These are phyloP conservation scores for Cordylochernes scorpioides DNA, from an alignment of 2,888 invertebrate species.

Conservation along the genomic window DNA sequence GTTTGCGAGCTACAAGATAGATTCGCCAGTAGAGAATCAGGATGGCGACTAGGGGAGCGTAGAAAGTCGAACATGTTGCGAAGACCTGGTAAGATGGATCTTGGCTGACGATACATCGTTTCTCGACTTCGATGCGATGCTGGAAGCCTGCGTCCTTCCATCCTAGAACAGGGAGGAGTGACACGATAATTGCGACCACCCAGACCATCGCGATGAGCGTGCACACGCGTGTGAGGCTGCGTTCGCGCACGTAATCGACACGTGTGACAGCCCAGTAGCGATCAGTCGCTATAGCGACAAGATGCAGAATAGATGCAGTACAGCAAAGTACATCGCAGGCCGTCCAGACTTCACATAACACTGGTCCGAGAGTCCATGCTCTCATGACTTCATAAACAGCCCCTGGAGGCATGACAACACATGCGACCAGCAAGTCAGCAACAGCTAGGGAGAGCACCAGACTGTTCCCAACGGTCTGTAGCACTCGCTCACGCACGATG, in stretches of 20 bases:
- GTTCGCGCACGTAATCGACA: constrained; percentile 76
- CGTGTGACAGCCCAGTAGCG: constrained; percentile 96
- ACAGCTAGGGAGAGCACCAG: constrained; percentile 84
- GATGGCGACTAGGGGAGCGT: constrained; percentile 76
- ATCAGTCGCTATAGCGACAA: constrained; percentile 85
- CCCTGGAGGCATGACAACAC: constrained; percentile 70
- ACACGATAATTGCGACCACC: constrained; percentile 70
- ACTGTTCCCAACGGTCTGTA: constrained; percentile 86
- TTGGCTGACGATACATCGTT: constrained; percentile 42
- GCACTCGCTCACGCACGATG: constrained; percentile 65
- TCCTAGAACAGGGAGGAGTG: constrained; percentile 80
- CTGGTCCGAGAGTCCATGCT: constrained; percentile 67
- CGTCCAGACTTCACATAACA: constrained; percentile 73
- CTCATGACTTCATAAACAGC: constrained; percentile 73
- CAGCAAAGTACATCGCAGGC: constrained; percentile 81
- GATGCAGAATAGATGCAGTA: constrained; percentile 76
- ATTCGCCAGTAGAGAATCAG: constrained; percentile 90
- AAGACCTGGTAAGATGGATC: constrained; percentile 66
- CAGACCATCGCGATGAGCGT: constrained; percentile 75
- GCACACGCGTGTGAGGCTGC: constrained; percentile 58
- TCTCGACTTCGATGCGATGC: constrained; percentile 46
- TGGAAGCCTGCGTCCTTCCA: constrained; percentile 78
- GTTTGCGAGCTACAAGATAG: constrained; percentile 64
- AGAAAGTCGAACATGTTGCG: constrained; percentile 92
- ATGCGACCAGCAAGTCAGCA: constrained; percentile 86